Evolutionary conservation across 2,113 vertebrate genomes (phyloP), one percentile per base, ranked within the genome.

Genomic region (Calidris pugnax): DNA sequence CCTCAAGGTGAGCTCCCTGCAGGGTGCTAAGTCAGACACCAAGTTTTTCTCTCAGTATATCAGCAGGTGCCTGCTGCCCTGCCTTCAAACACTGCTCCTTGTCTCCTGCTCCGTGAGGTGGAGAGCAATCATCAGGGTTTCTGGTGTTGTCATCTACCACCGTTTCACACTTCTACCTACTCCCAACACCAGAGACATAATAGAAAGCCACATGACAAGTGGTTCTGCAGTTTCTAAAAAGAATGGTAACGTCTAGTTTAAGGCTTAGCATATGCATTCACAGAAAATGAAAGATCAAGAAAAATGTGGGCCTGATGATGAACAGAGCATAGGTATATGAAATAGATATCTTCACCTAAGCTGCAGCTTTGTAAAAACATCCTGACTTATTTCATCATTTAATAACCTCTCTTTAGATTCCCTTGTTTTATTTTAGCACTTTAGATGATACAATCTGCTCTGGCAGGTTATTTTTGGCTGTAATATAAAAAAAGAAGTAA

Each of bases 51-150:
- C 26, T 80, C 26, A 12, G 2, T 62, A 23, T 56, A 7, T 23
- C 45, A 21, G 27, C 3, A 13, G 9, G 27, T 53, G 5, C 12
- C 5, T 27, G 8, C 30, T 76, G 33, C n/a, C 63, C 23, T 76
- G 15, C 41, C 50, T 81, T 64, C 50, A 48, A 28, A 15, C 33
- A 14, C 16, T 69, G 12, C 30, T 76, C 35, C 24, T 8, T 2
- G 0, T 19, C 19, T 66, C 28, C 81, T 75, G 18, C 32, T 67
- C 26, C 0, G 0, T 30, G 11, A 6, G 3, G 9, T 27, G 14
- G 32, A 55, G n/a, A 75, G 13, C 22, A 64, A 33, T 9, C 14
- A 8, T 9, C 32, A 67, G n/a, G 20, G 7, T 7, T 12, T 69
- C 62, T 68, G 9, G 9, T 59, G 69, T 78, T 66, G 19, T 23